A percentile compares a stretch with the other conserved stretches of the same genome.
Evolutionary conservation across 1,140 invertebrate genomes (phyloP).

Genomic region (Drosophila suzukii): DNA sequence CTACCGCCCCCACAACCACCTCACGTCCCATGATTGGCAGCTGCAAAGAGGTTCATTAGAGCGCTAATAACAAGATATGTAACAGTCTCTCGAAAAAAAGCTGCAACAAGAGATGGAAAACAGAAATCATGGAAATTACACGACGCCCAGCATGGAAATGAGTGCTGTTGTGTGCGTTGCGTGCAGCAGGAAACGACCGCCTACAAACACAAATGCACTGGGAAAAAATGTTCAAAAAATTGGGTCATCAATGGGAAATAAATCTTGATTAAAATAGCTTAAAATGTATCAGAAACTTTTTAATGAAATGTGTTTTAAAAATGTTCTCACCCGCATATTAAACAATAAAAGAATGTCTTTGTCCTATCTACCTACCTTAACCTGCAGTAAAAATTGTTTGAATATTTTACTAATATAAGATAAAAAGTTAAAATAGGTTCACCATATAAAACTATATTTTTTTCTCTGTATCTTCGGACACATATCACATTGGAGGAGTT

Average conservation of each 20-base stretch:
- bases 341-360: no score
- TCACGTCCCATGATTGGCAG: constrained; percentile 57
- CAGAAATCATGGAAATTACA: constrained; percentile 49
- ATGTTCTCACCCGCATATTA: no score
- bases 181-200: constrained; percentile 45
- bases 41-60: constrained; percentile 72
- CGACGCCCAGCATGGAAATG: constrained; percentile 45
- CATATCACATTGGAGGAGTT: constrained; percentile 15
- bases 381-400: no score
- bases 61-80: constrained; percentile 68
- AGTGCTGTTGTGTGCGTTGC: constrained; percentile 43
- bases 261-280: not conserved
- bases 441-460: not conserved
- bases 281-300: no score
- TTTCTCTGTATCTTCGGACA: not conserved
- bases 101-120: constrained; percentile 42
- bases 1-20: constrained; percentile 8
- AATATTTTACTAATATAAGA: no score
- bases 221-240: not conserved
- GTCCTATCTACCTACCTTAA: no score
- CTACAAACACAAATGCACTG: constrained; percentile 27
- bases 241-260: no score
- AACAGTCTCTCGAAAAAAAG: constrained; percentile 40
- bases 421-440: no score
- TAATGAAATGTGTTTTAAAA: no score